phyloP scores from a whole-genome alignment of 2,113 vertebrate species.

The Thalassarche chlororhynchos region DNA sequence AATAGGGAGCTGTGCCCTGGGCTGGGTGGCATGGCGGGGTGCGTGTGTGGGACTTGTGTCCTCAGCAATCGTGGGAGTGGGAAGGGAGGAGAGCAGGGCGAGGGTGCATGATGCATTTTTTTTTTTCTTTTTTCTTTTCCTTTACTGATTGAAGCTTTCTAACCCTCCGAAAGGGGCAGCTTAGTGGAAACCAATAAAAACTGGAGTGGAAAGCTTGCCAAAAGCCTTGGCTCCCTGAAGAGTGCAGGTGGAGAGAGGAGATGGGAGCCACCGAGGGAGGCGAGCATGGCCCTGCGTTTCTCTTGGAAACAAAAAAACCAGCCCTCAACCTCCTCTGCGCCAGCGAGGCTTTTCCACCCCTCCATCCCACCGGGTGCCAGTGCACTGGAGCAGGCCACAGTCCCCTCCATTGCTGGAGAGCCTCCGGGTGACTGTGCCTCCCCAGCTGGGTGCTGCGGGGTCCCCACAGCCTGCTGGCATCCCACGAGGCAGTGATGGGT shows the following conservation, averaged over 20 bases:
- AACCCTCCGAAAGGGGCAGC: conserved; percentile 72
- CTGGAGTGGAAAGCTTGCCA: conserved; percentile 71
- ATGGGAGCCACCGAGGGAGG: conserved; percentile 67
- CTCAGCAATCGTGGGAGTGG: fast-evolving
- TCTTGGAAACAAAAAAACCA: neutral
- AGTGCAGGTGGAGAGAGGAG: conserved; percentile 82
- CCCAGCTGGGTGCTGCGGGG: neutral
- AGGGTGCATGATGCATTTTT: neutral
- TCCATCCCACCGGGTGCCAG: neutral
- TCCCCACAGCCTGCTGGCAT: neutral
- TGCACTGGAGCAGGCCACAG: fast-evolving
- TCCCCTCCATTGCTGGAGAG: fast-evolving
- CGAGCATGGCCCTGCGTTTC: conserved; percentile 16
- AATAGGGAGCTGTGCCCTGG: neutral
- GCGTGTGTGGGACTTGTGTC: neutral
- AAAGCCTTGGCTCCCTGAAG: conserved; percentile 77
- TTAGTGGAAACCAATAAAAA: conserved; percentile 81
- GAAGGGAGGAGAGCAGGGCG: neutral
- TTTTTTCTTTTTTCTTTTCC: neutral
- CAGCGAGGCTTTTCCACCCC: neutral
- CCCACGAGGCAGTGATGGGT: neutral
- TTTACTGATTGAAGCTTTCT: conserved; percentile 65
- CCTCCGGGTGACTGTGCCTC: neutral
- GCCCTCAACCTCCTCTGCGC: neutral
- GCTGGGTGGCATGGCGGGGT: neutral